Conservation (phyloP, 2,888 invertebrate species). For the Leucophora obtusa region DNA sequence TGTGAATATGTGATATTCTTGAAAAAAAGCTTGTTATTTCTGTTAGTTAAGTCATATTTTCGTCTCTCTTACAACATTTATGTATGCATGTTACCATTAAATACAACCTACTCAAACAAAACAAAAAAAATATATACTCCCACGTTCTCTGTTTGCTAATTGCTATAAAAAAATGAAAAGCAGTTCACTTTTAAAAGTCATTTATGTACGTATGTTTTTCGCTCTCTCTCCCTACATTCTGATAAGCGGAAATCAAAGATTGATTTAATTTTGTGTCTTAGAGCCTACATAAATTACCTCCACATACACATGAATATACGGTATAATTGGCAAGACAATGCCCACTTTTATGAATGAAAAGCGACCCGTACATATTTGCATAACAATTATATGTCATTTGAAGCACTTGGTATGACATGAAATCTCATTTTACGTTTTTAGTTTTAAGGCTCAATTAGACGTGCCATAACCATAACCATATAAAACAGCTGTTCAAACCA, state of each 20-base stretch:
- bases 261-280: conserved; percentile 16
- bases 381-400: not conserved
- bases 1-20: not conserved
- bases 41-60: not conserved
- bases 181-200: conserved; percentile 4
- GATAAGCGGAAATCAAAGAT: conserved; percentile 44
- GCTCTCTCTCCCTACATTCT: not conserved
- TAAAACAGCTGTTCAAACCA: too few relatives aligned
- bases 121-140: conserved; percentile 35
- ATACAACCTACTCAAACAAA: conserved; percentile 53
- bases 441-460: too few relatives aligned
- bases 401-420: too few relatives aligned
- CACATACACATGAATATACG: not conserved
- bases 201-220: too few relatives aligned
- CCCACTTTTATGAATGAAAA: conserved; percentile 2
- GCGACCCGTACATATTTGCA: not conserved
- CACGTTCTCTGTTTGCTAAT: conserved; percentile 54
- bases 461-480: too few relatives aligned
- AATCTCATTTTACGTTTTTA: too few relatives aligned
- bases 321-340: not conserved
- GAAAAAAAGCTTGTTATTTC: not conserved
- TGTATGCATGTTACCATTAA: conserved; percentile 17
- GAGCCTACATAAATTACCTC: not conserved
- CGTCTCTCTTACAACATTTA: not conserved
- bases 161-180: conserved; percentile 44